phyloP scores from a whole-genome alignment of 2,113 vertebrate genomes.

The Zosterops japonicus region DNA sequence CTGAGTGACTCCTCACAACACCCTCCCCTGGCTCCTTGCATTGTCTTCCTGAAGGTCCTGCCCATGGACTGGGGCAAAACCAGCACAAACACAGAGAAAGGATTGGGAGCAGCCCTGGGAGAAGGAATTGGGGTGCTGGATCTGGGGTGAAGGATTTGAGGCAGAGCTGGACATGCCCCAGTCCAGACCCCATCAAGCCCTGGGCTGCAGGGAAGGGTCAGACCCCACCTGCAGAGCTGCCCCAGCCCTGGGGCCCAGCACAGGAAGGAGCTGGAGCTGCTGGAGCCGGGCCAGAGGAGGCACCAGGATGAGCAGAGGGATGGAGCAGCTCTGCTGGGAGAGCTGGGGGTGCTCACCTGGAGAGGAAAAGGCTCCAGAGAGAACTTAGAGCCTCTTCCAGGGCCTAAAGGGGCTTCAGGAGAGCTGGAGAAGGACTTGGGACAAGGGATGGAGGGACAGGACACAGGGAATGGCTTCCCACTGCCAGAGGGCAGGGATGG shows the following conservation, averaged over 20 bases:
- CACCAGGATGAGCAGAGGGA: not conserved
- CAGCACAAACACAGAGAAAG: not conserved
- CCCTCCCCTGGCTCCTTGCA: not conserved
- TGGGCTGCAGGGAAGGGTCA: not conserved
- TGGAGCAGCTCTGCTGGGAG: not conserved
- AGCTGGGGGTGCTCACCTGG: not conserved
- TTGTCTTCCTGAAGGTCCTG: not conserved
- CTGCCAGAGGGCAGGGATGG: rapidly evolving
- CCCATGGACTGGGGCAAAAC: rapidly evolving
- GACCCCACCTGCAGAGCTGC: not conserved
- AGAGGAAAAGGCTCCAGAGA: not conserved
- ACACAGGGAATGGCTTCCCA: not conserved
- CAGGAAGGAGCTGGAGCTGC: not conserved
- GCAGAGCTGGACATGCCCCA: not conserved
- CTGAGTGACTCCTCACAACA: not conserved
- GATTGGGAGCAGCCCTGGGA: not conserved
- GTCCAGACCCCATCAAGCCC: not conserved
- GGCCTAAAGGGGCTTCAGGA: not conserved
- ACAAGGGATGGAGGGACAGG: not conserved
- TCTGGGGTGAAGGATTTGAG: too few relatives aligned
- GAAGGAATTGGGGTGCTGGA: not conserved
- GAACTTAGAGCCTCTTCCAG: not conserved
- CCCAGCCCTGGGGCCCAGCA: not conserved
- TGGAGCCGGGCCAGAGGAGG: not conserved
- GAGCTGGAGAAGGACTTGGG: not conserved